Conservation (phyloP, 1,140 invertebrate genomes). For the Eumaeus atala region DNA sequence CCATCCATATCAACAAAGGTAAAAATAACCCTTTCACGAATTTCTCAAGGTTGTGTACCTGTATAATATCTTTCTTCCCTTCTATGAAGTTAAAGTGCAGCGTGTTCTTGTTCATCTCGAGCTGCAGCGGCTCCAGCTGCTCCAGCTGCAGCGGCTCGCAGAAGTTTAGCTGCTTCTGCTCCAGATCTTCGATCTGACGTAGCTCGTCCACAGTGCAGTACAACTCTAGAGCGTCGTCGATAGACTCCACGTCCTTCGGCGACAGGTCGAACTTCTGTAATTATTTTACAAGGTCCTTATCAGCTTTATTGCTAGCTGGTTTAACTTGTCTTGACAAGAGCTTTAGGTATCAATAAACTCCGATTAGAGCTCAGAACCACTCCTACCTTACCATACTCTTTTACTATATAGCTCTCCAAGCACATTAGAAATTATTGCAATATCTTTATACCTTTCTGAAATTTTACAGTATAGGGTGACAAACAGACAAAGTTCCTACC, state of each 20-base stretch:
- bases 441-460: too few species aligned
- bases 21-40: too few species aligned
- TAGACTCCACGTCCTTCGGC: slow-evolving; percentile 61
- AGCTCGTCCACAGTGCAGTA: slow-evolving; percentile 80
- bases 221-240: slow-evolving; percentile 73
- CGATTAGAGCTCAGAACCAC: too few species aligned
- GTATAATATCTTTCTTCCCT: slow-evolving; percentile 73
- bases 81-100: slow-evolving; percentile 72
- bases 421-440: too few species aligned
- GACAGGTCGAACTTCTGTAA: slow-evolving; percentile 64
- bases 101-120: slow-evolving; percentile 64
- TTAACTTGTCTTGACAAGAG: too few species aligned
- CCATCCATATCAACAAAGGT: too few species aligned
- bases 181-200: slow-evolving; percentile 67
- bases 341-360: too few species aligned
- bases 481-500: too few species aligned
- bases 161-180: slow-evolving; percentile 45
- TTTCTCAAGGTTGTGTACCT: slow-evolving; percentile 38
- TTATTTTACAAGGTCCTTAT: not conserved
- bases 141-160: slow-evolving; percentile 33
- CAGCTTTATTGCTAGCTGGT: not conserved
- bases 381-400: too few species aligned
- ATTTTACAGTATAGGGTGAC: too few species aligned
- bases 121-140: slow-evolving; percentile 36
- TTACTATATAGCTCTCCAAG: too few species aligned